phyloP scores from a whole-genome alignment of 2,888 invertebrate species.

The Dicranocentrus wangi region DNA sequence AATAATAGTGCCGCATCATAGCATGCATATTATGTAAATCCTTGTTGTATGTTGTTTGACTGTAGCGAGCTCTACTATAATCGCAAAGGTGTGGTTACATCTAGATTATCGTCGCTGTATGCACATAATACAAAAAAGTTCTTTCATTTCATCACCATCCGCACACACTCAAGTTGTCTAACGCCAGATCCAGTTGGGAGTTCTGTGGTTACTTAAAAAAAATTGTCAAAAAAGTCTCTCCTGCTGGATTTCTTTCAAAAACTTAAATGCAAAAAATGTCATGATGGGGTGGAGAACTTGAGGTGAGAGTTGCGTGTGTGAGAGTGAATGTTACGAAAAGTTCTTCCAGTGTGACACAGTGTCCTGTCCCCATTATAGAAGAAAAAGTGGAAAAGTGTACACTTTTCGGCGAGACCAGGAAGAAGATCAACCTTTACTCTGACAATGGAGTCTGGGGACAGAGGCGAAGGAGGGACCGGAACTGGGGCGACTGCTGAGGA shows the following conservation, averaged over 20 bases:
- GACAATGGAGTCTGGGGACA: conserved; percentile 51
- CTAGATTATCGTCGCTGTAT: background rate
- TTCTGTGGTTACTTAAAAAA: background rate
- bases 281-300: conserved; percentile 25
- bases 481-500: conserved; percentile 9
- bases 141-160: conserved; percentile 14
- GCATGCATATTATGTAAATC: conserved; percentile 18
- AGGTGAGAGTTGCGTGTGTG: conserved; percentile 16
- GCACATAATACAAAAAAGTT: conserved; percentile 2
- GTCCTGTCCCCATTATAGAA: conserved; percentile 17
- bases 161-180: background rate
- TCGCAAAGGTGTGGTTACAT: conserved; percentile 30
- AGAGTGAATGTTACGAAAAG: conserved; percentile 3
- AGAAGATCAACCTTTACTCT: background rate
- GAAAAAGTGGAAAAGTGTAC: background rate
- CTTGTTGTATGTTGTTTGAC: background rate
- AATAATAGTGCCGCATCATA: conserved; percentile 22
- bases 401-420: too few species aligned
- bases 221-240: background rate
- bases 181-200: background rate
- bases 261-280: too few species aligned
- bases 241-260: too few species aligned
- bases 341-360: conserved; percentile 24
- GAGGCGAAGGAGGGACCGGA: conserved; percentile 41
- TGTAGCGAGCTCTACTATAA: background rate